Evolutionary conservation across 2,888 invertebrate genomes (phyloP), one percentile per base, ranked within the genome.

Genomic region (Rotaria macrura): DNA sequence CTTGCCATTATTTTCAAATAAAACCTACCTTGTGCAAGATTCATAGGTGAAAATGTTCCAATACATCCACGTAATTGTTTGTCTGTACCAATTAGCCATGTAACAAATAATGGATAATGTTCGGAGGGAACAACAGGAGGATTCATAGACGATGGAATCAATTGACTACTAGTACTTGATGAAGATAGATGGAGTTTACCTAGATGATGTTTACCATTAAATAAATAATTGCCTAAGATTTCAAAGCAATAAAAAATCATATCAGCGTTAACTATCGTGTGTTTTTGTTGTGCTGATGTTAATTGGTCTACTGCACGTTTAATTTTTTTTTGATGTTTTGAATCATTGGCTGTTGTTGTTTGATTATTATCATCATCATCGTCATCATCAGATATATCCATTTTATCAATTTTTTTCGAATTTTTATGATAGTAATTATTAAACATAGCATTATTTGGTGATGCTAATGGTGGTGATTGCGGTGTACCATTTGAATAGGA

Each of bases 61-160:
- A 99, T 99, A 92, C 99, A 99, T 85, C 99, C 99, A 88, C 99
- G 94, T 87, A 99, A 93, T 88, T 96, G 94, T 90, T 95, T 94
- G 90, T 97, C 97, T 90, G 95, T 94, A 85, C 98, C 99, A 90
- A 96, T 96, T 92, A 96, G 96, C 99, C 99, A 99, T 87, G 99
- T 99, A 88, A 99, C 99, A 93, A 99, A 99, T 90, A 99, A 93
- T 86, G 99, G 99, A 86, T 79, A 86, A n/a, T 38, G 57, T 52
- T 84, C 54, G 6, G 52, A 17, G 25, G 74, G 84, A 79, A 84
- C 74, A n/a, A 29, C 5, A 43, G 84, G 84, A 4, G 43, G 43
- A 40, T 2, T 43, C 23, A 79, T 43, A 25, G 25, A 1, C 34
- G 47, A 72, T 83, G 79, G 55, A n/a, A 43, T 34, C n/a, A 43